phyloP scores from a whole-genome alignment of 2,797 vertebrate species.

The Rhinophrynus dorsalis region DNA sequence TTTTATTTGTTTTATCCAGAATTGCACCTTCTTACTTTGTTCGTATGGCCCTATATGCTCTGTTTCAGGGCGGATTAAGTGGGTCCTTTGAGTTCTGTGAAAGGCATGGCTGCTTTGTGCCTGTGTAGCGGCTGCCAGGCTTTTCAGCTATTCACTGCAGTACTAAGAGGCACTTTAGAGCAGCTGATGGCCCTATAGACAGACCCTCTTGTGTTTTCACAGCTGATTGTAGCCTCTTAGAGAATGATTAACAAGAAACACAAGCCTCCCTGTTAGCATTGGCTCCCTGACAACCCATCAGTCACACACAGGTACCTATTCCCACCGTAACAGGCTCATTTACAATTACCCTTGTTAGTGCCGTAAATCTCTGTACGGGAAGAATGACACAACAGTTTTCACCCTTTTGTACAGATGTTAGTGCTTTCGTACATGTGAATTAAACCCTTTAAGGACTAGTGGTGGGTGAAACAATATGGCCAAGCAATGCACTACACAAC shows the following conservation, averaged over 20 bases:
- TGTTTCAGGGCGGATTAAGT: neutral
- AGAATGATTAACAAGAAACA: conserved; percentile 37
- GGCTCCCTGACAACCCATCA: conserved; percentile 7
- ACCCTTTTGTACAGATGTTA: no score
- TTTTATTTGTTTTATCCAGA: no score
- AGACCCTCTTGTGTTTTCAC: conserved; percentile 27
- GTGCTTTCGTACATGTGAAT: no score
- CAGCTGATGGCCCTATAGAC: conserved; percentile 3
- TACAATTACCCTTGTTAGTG: neutral
- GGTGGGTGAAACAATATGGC: no score
- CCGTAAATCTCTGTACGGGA: no score
- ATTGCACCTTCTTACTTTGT: no score
- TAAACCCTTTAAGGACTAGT: no score
- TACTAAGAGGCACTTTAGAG: neutral
- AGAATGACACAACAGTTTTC: no score
- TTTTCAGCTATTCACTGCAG: neutral
- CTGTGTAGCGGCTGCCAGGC: neutral
- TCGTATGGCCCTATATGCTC: no score
- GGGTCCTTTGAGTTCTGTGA: neutral
- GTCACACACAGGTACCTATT: conserved; percentile 30
- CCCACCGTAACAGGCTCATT: neutral
- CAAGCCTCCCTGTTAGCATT: conserved; percentile 22
- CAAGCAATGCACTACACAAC: no score
- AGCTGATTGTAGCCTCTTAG: conserved; percentile 31
- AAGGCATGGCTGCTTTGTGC: neutral